Evolutionary conservation across 2,113 vertebrate species (phyloP).

Genomic region (Formicarius rufipectus): DNA sequence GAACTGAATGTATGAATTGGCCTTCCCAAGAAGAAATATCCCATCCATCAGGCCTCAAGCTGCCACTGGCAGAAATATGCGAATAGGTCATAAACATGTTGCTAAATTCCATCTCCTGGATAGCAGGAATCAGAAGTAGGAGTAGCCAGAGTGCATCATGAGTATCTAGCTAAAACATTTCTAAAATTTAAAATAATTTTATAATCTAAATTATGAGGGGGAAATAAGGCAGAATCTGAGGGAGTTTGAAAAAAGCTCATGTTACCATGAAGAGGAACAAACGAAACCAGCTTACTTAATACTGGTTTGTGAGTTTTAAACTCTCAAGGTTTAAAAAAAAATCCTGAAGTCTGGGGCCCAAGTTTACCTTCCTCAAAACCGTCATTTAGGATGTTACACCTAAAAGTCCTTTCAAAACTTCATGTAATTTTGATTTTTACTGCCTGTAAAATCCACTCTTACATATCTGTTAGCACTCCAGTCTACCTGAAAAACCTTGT

Average conservation of each 20-base stretch:
- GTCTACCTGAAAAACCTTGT: background rate
- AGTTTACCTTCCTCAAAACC: background rate
- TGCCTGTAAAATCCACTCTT: background rate
- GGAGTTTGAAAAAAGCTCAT: accelerated
- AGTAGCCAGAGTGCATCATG: background rate
- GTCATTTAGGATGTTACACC: background rate
- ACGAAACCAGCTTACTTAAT: background rate
- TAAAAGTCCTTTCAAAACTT: background rate
- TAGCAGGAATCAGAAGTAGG: background rate
- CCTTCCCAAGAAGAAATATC: background rate
- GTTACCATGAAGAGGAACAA: background rate
- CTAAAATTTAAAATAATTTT: background rate
- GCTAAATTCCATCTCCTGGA: background rate
- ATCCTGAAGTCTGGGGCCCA: background rate
- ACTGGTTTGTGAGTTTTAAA: background rate
- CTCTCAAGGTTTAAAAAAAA: background rate
- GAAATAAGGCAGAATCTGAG: background rate
- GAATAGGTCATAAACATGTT: background rate
- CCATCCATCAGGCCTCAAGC: background rate
- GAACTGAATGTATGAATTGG: background rate
- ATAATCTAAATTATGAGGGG: background rate
- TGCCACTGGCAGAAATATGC: background rate
- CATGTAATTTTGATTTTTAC: background rate
- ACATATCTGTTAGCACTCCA: background rate
- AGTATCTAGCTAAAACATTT: background rate